These are phyloP conservation scores for Anseranas semipalmata DNA, from an alignment of 2,113 vertebrate genomes.

Conservation along the genomic window DNA sequence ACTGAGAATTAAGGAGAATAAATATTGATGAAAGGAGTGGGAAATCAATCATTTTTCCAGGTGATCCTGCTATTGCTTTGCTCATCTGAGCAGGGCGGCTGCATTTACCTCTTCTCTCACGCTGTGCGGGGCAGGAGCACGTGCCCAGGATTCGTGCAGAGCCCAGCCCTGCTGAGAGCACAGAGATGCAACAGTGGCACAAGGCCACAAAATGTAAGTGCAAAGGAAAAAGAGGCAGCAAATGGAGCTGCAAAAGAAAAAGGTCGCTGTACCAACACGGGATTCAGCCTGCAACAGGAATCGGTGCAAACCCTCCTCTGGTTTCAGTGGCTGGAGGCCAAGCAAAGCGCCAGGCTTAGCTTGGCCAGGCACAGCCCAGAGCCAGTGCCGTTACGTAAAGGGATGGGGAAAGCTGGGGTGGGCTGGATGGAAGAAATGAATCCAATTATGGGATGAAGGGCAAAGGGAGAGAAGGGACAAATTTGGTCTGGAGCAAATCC, in stretches of 20 bases:
- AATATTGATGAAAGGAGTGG: conserved; percentile 32
- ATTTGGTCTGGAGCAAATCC: conserved; percentile 40
- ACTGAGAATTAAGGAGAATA: conserved; percentile 18
- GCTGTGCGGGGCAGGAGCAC: neutral
- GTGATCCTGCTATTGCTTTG: neutral
- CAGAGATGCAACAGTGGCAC: neutral
- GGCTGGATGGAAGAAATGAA: conserved; percentile 49
- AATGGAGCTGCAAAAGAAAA: rapidly evolving
- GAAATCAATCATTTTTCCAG: neutral
- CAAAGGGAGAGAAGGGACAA: conserved; percentile 21
- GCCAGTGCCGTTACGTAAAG: conserved; percentile 13
- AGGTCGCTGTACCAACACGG: rapidly evolving
- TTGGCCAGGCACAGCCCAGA: neutral
- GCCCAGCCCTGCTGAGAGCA: neutral
- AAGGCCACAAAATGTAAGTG: rapidly evolving
- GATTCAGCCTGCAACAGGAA: neutral
- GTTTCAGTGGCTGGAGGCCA: neutral
- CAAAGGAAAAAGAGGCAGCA: neutral
- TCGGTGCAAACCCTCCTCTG: rapidly evolving
- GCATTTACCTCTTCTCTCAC: rapidly evolving
- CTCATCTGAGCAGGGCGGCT: neutral
- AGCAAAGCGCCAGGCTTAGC: rapidly evolving
- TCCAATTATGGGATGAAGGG: conserved; percentile 71
- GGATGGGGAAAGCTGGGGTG: neutral
- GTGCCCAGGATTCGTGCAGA: rapidly evolving